These are phyloP conservation scores for Drosophila suzukii DNA, from an alignment of 1,140 invertebrate species.

Conservation along the genomic window DNA sequence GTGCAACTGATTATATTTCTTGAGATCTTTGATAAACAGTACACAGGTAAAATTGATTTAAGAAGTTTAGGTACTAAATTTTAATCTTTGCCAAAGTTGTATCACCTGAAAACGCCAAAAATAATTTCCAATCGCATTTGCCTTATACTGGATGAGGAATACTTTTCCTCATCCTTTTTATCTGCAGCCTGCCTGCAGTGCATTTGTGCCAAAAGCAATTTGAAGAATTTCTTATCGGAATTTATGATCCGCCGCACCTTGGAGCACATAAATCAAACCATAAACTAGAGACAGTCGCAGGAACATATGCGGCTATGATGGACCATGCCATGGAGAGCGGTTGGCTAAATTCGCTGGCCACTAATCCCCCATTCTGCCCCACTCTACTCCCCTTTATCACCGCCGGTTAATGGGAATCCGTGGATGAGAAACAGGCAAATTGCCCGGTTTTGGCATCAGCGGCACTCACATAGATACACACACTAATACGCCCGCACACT, in stretches of 20 bases:
- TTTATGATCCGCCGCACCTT: conserved; percentile 46
- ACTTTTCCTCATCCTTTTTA: conserved; percentile 9
- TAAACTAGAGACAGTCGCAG: conserved; percentile 28
- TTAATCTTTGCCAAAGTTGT: too few relatives aligned
- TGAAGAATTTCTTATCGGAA: conserved; percentile 39
- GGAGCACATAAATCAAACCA: conserved; percentile 40
- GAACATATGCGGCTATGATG: conserved; percentile 40
- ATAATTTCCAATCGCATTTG: background rate
- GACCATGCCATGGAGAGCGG: conserved; percentile 17
- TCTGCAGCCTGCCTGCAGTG: conserved; percentile 6
- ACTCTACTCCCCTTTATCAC: background rate
- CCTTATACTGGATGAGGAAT: background rate
- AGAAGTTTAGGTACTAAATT: too few relatives aligned
- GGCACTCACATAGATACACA: conserved; percentile 40
- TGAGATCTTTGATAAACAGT: too few relatives aligned
- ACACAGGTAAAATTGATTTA: too few relatives aligned
- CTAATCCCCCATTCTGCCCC: conserved; percentile 20
- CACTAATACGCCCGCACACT: conserved; percentile 36
- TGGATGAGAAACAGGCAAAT: conserved; percentile 44
- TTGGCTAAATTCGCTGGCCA: conserved; percentile 14
- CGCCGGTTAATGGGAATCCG: conserved; percentile 9
- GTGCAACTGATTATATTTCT: too few relatives aligned
- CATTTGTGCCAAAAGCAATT: conserved; percentile 40
- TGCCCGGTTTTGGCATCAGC: conserved; percentile 44
- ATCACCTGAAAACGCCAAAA: background rate